Evolutionary conservation across 2,113 vertebrate species (phyloP).

Genomic region (Leucoraja erinaceus): DNA sequence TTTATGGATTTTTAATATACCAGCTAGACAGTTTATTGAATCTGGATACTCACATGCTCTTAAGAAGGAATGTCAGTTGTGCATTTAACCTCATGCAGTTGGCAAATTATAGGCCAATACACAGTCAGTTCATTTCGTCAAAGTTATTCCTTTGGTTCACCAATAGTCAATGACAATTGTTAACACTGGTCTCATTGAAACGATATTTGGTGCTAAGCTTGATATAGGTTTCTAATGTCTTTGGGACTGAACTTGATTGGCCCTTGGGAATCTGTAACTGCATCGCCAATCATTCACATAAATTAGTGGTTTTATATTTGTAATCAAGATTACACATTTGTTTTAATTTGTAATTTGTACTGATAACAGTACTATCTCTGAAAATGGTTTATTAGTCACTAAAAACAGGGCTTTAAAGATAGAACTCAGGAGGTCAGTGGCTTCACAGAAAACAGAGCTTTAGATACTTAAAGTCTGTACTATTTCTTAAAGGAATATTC

Average conservation of each 20-base stretch:
- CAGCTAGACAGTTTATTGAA: constrained; percentile 5
- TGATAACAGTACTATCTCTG: neutral
- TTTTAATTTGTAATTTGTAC: constrained; percentile 30
- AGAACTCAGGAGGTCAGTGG: neutral
- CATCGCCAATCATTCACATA: constrained; percentile 19
- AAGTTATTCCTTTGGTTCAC: constrained; percentile 28
- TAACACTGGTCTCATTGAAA: neutral
- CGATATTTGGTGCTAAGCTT: constrained; percentile 2
- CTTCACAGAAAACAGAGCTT: neutral
- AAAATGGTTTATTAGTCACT: constrained; percentile 10
- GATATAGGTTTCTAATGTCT: constrained; percentile 15
- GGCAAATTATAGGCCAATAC: constrained; percentile 9
- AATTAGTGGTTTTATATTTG: constrained; percentile 4
- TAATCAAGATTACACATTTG: constrained; percentile 13
- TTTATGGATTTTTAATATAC: constrained; percentile 32
- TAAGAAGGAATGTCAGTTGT: constrained; percentile 12
- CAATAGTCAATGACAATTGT: constrained; percentile 10
- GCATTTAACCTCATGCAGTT: constrained; percentile 11
- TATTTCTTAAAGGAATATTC: neutral
- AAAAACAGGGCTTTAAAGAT: neutral
- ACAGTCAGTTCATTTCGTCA: neutral
- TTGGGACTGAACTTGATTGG: constrained; percentile 8
- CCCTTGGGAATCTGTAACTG: constrained; percentile 18
- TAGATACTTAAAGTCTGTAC: neutral
- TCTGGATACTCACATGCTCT: neutral